Base-by-base conservation (phyloP, 2,888 invertebrate species). In the Sycophila texana region DNA sequence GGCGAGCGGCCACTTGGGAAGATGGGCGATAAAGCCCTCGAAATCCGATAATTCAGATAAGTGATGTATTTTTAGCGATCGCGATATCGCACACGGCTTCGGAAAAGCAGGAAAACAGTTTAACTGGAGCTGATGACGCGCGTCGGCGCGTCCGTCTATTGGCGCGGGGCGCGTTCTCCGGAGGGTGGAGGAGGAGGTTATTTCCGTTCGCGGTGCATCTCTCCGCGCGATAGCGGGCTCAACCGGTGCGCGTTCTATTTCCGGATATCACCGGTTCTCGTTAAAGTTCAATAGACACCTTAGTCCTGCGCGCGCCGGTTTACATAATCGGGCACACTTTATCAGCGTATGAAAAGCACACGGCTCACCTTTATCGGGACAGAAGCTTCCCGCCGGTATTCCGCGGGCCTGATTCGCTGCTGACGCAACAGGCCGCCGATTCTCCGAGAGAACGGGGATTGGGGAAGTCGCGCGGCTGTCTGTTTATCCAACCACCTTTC, bases 201-300 rank as follows among this genome's bases (percentile, higher is more conserved):
- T 14, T 60, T 60, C 58, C 20, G 20, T 22, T 60, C 22, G 20
- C 4, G 22, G 2, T 4, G 26, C 53, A 53, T 13, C 20, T 39
- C 16, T 63, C 39, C n/a, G n/a, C n/a, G 5, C 60, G 57, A 22
- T 63, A 39, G 30, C 63, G 2, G 63, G 39, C 26, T 30, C 30
- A 7, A 16, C 26, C 61, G 16, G 16, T 30, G 61, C 61, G 26
- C 65, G 49, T 73, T 63, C 68, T 76, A 78, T 81, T 79, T 76
- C 74, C 72, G 79, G 70, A 79, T 74, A 71, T 70, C 53, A 79
- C 79, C 81, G 51, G 70, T 77, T 81, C 60, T 71, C 65, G 67
- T 70, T 70, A 51, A 73, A 70, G 78, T 70, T 81, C 76, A 76
- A 79, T 68, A 68, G 51, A 72, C 55, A 74, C 71, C 71, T 65